Evolutionary conservation across 2,113 vertebrate species (phyloP).

Genomic region (Carassius gibelio): DNA sequence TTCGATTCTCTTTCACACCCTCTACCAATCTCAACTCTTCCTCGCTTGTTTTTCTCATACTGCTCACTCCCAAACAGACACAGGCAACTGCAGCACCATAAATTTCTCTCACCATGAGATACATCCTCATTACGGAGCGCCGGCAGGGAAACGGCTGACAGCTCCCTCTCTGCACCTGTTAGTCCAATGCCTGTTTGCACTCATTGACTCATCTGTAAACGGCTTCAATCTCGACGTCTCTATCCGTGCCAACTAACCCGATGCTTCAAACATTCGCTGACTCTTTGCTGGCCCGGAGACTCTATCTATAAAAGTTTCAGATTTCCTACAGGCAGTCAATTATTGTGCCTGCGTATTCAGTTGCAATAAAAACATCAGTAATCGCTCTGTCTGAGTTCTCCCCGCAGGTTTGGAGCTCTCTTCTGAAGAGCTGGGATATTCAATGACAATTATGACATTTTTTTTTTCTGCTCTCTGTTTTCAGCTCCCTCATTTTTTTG

Average conservation of each 20-base stretch:
- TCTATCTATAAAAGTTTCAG: conserved; percentile 45
- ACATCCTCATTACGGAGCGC: conserved; percentile 35
- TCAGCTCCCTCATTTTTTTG: conserved; percentile 8
- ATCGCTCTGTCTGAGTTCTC: conserved; percentile 46
- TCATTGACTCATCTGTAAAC: conserved; percentile 40
- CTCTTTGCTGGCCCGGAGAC: conserved; percentile 13
- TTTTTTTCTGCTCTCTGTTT: conserved; percentile 1
- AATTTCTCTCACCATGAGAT: conserved; percentile 25
- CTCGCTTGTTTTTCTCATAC: not conserved
- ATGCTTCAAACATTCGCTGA: conserved; percentile 21
- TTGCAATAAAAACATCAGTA: conserved; percentile 58
- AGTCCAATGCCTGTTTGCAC: conserved; percentile 31
- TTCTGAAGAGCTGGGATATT: conserved; percentile 44
- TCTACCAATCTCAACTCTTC: conserved; percentile 15
- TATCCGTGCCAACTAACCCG: not conserved
- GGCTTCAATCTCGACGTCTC: conserved; percentile 24
- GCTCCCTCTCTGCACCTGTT: conserved; percentile 44
- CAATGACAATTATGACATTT: conserved; percentile 45
- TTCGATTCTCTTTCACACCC: conserved; percentile 1
- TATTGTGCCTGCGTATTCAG: conserved; percentile 39
- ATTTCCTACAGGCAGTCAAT: conserved; percentile 50
- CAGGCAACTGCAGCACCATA: conserved; percentile 36
- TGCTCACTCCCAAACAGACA: conserved; percentile 10
- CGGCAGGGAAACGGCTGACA: conserved; percentile 26
- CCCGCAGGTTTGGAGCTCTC: conserved; percentile 33